Evolutionary conservation across 2,113 vertebrate species (phyloP), one percentile per base, ranked within the genome.

Genomic region (Circaetus cinerascens): DNA sequence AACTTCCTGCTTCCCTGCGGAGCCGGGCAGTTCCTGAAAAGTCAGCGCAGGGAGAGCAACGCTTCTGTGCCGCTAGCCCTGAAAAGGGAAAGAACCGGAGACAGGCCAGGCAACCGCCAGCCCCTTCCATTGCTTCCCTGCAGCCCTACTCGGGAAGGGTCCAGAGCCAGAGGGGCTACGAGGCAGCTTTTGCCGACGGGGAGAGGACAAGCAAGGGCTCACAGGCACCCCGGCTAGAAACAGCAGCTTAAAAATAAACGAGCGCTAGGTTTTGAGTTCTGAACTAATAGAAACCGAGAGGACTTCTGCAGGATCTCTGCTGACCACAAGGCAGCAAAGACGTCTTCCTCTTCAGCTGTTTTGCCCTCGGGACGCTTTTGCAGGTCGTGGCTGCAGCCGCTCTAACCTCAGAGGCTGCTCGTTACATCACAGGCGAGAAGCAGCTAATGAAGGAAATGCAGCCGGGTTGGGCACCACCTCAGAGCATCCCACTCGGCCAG

Each of bases 311-410:
- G 84, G 89, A 90, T 67, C 87, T 77, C 43, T 60, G 73, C 89
- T 71, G 82, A 77, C 90, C 91, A 84, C 93, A 93, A 75, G 55
- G 85, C 91, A 88, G 74, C 78, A 53, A 41, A 64, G 77, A 26
- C 67, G 80, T 40, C 91, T 94, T 97, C 95, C 94, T 80, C 87
- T 83, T 86, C 91, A 94, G 96, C 95, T 96, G 93, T 60, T 94
- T 64, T 11, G 0, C 7, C 82, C 67, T 41, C 1, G 2, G 55
- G 40, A 19, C 0, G 12, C 48, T 75, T 30, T 18, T 57, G 79
- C 74, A 86, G 34, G 55, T n/a, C 0, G 0, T 13, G 73, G 36
- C 67, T 88, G 78, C 87, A 89, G 91, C 73, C 53, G 4, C 66
- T 30, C 29, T 8, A 56, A 17, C 67, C 90, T 68, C 88, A 64